A percentile compares a stretch with the other conserved stretches of the same genome.
phyloP scores from a whole-genome alignment of 64 coral and sea anemone species.

The Acropora tenuis region DNA sequence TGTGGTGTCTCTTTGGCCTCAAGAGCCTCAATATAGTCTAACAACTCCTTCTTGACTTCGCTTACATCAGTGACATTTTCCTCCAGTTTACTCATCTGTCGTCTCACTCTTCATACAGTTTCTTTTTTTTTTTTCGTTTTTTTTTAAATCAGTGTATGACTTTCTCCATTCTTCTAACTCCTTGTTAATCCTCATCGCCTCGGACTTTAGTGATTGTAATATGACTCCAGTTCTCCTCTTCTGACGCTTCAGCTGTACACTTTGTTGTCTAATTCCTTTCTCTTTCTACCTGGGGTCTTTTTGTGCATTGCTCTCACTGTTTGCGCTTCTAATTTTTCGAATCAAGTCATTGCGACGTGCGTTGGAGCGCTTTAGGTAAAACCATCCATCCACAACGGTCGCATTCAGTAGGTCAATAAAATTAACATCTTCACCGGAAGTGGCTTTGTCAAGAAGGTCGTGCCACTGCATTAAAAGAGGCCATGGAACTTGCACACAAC shows the following conservation, averaged over 20 bases:
- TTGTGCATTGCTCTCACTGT: background rate
- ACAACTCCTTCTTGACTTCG: constrained; percentile 41
- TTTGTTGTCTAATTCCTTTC: background rate
- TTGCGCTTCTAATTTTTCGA: background rate
- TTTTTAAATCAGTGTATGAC: constrained; percentile 32
- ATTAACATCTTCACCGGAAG: background rate
- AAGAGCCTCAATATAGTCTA: too few relatives aligned
- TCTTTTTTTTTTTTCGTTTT: constrained; percentile 48
- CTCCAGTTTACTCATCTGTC: constrained; percentile 26
- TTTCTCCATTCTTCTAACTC: constrained; percentile 56
- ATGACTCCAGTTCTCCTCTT: constrained; percentile 20
- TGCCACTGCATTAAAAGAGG: background rate
- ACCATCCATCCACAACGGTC: constrained; percentile 37
- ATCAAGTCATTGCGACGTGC: constrained; percentile 13
- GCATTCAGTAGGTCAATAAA: constrained; percentile 29
- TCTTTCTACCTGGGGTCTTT: background rate
- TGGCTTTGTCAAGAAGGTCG: background rate
- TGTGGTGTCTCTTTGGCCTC: background rate
- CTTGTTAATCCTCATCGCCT: background rate
- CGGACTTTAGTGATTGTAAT: constrained; percentile 1
- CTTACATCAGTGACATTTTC: constrained; percentile 20
- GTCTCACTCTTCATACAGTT: constrained; percentile 24
- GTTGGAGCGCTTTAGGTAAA: constrained; percentile 24
- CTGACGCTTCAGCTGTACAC: too few relatives aligned
- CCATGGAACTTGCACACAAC: background rate